Evolutionary conservation across 2,113 vertebrate species (phyloP), one percentile per base, ranked within the genome.

Genomic region (Opisthocomus hoazin): DNA sequence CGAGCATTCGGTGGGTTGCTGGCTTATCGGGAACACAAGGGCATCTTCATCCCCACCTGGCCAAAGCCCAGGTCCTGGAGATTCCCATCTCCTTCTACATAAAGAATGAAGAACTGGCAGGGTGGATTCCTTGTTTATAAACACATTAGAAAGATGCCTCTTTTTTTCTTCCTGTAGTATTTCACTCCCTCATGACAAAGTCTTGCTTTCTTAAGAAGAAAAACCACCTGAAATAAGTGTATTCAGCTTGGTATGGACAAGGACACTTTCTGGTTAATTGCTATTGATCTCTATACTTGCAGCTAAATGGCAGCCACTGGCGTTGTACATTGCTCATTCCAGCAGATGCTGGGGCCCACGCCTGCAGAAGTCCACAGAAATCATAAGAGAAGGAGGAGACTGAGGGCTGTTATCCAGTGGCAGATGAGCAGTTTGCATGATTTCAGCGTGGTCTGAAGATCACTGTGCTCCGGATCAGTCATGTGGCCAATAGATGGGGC

Each of bases 341-440:
- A 84, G n/a, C 30, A 84, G 43, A 68, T 51, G 76, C 21, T 51
- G 41, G 41, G 54, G 6, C 9, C 5, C 9, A 5, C 10, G 37
- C 22, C 36, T 60, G 2, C 5, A 34, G 51, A 39, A 75, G 21
- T 3, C 18, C 48, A 34, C 2, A 2, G 19, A 43, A n/a, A 4
- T 23, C 4, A 6, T 0, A 20, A 46, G 21, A 81, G 7, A 54
- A 85, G 17, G 0, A 2, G 30, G 8, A 53, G 11, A 39, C 13
- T 0, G 16, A 27, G 15, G 4, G 5, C 0, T 23, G 10, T 63
- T 34, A 7, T 14, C 11, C 3, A 2, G 5, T 0, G 6, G 3
- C 0, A 4, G 41, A 5, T 1, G 10, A 69, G 30, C 0, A 26
- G 6, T 34, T 65, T 7, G 11, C 4, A 10, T 10, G 12, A 16